Evolutionary conservation across 2,113 vertebrate genomes (phyloP).

Genomic region (Lepisosteus oculatus): DNA sequence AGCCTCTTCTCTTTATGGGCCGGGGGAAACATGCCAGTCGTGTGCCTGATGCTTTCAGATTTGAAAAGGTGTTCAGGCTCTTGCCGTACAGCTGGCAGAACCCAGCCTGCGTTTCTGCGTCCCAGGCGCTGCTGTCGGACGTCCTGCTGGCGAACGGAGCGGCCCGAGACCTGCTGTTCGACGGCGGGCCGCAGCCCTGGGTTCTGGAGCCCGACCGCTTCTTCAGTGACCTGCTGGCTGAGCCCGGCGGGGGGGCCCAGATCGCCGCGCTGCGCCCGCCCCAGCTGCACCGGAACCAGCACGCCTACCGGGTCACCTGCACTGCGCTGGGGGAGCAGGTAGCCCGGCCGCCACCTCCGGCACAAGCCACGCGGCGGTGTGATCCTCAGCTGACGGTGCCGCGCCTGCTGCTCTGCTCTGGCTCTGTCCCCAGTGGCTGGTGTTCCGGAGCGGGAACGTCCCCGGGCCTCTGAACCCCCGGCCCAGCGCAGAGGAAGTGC

Average conservation of each 20-base stretch:
- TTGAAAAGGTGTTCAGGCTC: too few species aligned
- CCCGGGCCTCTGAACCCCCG: slow-evolving; percentile 46
- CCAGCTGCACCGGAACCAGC: slow-evolving; percentile 37
- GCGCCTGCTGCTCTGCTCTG: not conserved
- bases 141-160: slow-evolving; percentile 49
- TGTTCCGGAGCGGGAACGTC: slow-evolving; percentile 53
- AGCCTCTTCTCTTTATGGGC: too few species aligned
- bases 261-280: slow-evolving; percentile 39
- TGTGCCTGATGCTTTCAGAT: too few species aligned
- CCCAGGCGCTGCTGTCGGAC: slow-evolving; percentile 33
- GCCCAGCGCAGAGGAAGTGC: slow-evolving; percentile 47
- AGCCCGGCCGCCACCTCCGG: not conserved
- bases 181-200: slow-evolving; percentile 54
- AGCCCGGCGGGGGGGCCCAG: slow-evolving; percentile 33
- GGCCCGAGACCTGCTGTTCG: slow-evolving; percentile 46
- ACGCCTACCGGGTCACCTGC: slow-evolving; percentile 42
- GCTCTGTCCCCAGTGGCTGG: slow-evolving; percentile 45
- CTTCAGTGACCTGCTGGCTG: slow-evolving; percentile 45
- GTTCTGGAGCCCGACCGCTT: slow-evolving; percentile 54
- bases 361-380: too few species aligned
- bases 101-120: not conserved
- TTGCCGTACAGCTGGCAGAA: too few species aligned
- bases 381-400: too few species aligned
- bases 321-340: slow-evolving; percentile 57
- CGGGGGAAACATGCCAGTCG: too few species aligned